phyloP scores from a whole-genome alignment of 53 echinoderm and acorn worm genomes.

The Henricia sp. region DNA sequence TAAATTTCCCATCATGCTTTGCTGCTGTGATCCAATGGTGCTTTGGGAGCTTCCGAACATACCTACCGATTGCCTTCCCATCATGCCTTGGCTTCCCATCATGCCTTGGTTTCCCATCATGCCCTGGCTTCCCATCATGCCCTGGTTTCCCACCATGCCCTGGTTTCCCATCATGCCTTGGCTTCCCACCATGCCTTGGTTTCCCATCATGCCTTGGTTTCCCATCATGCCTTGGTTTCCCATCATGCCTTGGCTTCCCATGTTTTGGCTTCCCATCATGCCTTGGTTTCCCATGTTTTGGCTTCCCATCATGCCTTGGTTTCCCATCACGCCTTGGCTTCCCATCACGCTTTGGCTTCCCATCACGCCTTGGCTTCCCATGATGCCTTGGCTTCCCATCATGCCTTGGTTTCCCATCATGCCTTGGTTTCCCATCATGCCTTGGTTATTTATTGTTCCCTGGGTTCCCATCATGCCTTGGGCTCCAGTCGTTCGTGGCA shows the following conservation, averaged over 20 bases:
- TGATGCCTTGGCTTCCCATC: conserved; percentile 44
- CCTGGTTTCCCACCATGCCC: too few species aligned
- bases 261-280: conserved; percentile 58
- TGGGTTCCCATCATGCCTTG: conserved; percentile 37
- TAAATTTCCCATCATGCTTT: conserved; percentile 58
- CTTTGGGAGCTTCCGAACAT: conserved; percentile 52
- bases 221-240: conserved; percentile 43
- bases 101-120: too few species aligned
- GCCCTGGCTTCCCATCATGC: too few species aligned
- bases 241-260: conserved; percentile 4
- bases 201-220: too few species aligned
- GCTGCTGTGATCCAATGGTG: conserved; percentile 19
- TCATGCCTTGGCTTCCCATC: conserved; percentile 7
- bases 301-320: conserved; percentile 8
- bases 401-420: conserved; percentile 53
- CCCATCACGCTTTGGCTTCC: conserved; percentile 56
- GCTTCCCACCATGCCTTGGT: too few species aligned
- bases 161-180: too few species aligned
- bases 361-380: conserved; percentile 50
- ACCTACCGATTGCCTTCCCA: conserved; percentile 26
- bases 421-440: conserved; percentile 64
- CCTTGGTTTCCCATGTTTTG: conserved; percentile 63
- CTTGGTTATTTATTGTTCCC: conserved; percentile 45
- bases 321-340: conserved; percentile 29
- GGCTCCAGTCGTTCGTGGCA: conserved; percentile 51